phyloP scores from a whole-genome alignment of 2,113 vertebrate genomes.

The Siniperca chuatsi region DNA sequence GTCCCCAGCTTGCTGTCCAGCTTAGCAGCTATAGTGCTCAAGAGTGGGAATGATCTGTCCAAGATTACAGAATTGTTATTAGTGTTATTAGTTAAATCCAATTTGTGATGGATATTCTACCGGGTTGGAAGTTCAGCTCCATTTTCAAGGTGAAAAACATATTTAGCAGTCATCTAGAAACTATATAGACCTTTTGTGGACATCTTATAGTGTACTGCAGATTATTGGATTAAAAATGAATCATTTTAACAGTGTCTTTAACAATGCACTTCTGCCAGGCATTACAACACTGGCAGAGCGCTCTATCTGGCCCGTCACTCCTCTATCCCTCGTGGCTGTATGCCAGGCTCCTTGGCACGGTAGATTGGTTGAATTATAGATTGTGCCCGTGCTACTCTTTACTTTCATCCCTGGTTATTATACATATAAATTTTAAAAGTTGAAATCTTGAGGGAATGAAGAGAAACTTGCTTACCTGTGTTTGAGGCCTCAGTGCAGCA shows the following conservation, averaged over 20 bases:
- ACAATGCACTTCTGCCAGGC: conserved; percentile 78
- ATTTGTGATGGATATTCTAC: conserved; percentile 59
- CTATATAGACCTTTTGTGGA: conserved; percentile 72
- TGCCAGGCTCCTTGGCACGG: conserved; percentile 73
- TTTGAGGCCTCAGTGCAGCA: conserved; percentile 54
- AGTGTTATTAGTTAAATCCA: conserved; percentile 56
- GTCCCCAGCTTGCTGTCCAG: conserved; percentile 5
- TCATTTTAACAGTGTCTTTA: conserved; percentile 79
- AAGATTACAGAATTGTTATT: conserved; percentile 36
- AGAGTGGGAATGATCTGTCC: conserved; percentile 34
- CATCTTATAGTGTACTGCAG: conserved; percentile 64
- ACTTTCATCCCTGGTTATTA: conserved; percentile 70
- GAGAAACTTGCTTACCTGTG: conserved; percentile 70
- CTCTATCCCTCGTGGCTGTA: conserved; percentile 65
- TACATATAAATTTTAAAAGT: conserved; percentile 60
- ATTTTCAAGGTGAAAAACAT: conserved; percentile 74
- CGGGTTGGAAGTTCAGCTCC: conserved; percentile 56
- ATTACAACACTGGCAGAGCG: conserved; percentile 71
- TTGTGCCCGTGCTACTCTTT: conserved; percentile 59
- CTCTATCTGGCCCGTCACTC: conserved; percentile 54
- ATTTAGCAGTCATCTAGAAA: conserved; percentile 75
- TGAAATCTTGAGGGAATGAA: conserved; percentile 58
- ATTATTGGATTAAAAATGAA: conserved; percentile 78
- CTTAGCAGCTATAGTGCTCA: conserved; percentile 14
- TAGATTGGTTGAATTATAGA: conserved; percentile 67